phyloP scores from a whole-genome alignment of 2,797 vertebrate species.

The Sebastes kiyomatsui region DNA sequence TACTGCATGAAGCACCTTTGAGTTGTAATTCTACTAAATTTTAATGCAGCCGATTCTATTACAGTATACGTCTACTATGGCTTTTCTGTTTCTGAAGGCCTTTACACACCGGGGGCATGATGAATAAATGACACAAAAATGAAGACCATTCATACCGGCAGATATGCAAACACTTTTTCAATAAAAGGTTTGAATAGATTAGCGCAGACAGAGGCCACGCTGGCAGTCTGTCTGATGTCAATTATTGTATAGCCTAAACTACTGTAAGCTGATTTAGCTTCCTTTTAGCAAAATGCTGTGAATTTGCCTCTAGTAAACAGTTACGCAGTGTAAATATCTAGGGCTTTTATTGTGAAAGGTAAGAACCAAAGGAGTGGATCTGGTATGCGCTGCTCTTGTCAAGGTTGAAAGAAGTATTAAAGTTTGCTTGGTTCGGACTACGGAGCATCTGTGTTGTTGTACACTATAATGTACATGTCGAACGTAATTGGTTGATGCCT shows the following conservation, averaged over 20 bases:
- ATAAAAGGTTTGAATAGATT: not conserved
- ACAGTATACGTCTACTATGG: rapidly evolving
- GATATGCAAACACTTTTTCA: not conserved
- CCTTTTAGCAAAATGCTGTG: too few relatives aligned
- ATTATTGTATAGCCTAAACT: not conserved
- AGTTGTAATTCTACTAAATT: not conserved
- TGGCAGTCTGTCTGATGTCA: not conserved
- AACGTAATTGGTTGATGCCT: too few relatives aligned
- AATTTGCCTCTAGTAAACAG: too few relatives aligned
- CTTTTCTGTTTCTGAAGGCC: not conserved
- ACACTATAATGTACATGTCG: rapidly evolving
- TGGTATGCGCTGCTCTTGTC: too few relatives aligned
- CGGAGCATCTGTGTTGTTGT: not conserved
- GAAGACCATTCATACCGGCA: not conserved
- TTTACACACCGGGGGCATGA: not conserved
- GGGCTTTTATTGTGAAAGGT: too few relatives aligned
- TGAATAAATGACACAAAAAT: not conserved
- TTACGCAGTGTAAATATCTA: too few relatives aligned
- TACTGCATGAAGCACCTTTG: not conserved
- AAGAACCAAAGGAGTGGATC: not conserved
- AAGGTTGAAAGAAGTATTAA: too few relatives aligned
- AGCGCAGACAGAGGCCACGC: not conserved
- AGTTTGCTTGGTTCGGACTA: not conserved
- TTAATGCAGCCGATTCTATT: not conserved
- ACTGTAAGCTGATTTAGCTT: not conserved